Evolutionary conservation across 2,113 vertebrate species (phyloP), one percentile per base, ranked within the genome.

Genomic region (Pipra filicauda): DNA sequence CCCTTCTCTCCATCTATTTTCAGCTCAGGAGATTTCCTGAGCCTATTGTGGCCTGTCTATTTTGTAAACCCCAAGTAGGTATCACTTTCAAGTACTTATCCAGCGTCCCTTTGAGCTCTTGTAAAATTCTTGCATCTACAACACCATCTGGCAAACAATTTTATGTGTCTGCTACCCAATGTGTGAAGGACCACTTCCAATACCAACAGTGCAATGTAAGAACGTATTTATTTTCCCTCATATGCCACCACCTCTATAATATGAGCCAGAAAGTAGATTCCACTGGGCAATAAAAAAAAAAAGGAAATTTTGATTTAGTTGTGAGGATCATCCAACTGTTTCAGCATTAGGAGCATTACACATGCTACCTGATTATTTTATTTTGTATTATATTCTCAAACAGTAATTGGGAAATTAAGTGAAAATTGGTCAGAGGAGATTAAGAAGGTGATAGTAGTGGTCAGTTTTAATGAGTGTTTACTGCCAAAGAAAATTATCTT

Each of bases 61-160:
- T 93, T 88, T 81, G 52, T 74, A 86, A 39, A 15, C 27, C 18
- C 39, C 14, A 33, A 95, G 76, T 28, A 94, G 85, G 49, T 92
- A 95, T 41, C 78, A 83, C 80, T 96, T 95, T 95, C 92, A 93
- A 92, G 72, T 89, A 84, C 86, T 86, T 67, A 41, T 67, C 20
- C 85, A 91, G 65, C 8, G 4, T 91, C 71, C 21, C 35, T 92
- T 64, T 59, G 21, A 86, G 79, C 23, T 30, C 72, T 81, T 88
- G 64, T 76, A 73, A 83, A 93, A 88, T 80, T 91, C n/a, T 77
- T 87, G 43, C 52, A 87, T 93, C 93, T 95, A 44, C 83, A 86
- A 94, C 88, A 93, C 88, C 82, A 91, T 79, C 88, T 85, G 74
- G 35, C 78, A 76, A 91, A 72, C 30, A 65, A 79, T 46, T 85